These are phyloP conservation scores for Panzeria rudis DNA, from an alignment of 2,888 invertebrate genomes.

Conservation along the genomic window DNA sequence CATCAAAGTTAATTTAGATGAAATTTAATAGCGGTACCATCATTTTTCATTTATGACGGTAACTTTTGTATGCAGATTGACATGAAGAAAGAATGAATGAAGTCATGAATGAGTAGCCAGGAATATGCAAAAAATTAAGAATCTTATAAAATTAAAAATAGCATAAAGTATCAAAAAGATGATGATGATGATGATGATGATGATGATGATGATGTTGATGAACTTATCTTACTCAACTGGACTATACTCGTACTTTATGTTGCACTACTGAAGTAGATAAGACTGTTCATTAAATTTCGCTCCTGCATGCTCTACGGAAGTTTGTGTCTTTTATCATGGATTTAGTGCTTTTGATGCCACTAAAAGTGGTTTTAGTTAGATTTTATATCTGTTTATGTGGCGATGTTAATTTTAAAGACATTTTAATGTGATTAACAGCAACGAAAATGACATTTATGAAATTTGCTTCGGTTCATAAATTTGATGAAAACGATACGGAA, in stretches of 20 bases:
- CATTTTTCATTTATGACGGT: constrained; percentile 78
- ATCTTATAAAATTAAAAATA: constrained; percentile 13
- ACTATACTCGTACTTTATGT: not conserved
- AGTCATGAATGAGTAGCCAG: not conserved
- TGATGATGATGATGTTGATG: constrained; percentile 21
- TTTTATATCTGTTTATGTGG: constrained; percentile 6
- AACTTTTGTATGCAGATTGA: constrained; percentile 57
- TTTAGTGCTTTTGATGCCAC: not conserved
- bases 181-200: constrained; percentile 33
- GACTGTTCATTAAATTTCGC: not conserved
- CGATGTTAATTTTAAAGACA: constrained; percentile 76
- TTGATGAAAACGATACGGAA: constrained; percentile 36
- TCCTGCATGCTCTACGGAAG: not conserved
- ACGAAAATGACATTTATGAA: constrained; percentile 77
- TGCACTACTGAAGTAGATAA: not conserved
- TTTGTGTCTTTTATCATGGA: not conserved
- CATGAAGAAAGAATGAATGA: constrained; percentile 2
- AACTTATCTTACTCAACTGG: constrained; percentile 9
- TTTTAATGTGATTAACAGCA: constrained; percentile 79
- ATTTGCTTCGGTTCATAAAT: constrained; percentile 73
- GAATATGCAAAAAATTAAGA: not conserved
- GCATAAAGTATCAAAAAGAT: not conserved
- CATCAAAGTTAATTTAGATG: constrained; percentile 80
- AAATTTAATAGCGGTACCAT: constrained; percentile 78
- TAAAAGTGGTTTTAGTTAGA: not conserved